Base-by-base conservation (phyloP, 2,888 invertebrate genomes). In the Polyommatus iphigenia region DNA sequence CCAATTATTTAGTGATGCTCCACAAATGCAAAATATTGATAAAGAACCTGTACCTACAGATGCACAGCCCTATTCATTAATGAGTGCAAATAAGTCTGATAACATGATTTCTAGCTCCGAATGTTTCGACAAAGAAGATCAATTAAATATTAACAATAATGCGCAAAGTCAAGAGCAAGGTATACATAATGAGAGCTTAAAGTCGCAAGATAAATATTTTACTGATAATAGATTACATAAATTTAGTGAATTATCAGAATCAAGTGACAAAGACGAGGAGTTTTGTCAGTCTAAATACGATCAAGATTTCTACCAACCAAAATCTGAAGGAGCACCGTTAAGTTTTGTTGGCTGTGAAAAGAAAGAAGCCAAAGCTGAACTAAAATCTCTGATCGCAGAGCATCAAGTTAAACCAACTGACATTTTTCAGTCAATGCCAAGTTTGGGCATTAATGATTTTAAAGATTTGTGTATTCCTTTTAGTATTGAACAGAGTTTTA, bases 401-500 rank as follows among this genome's bases (percentile, higher is more conserved):
- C 75, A 75, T 24, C 75, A 75, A 24, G 29, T 75, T 24, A 75
- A 75, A 54, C 75, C 75, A 29, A 75, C 75, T 18, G 75, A 75
- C 24, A 75, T 75, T 75, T 75, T 75, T 54, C 75, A 75, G 50
- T 75, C 75, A 46, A 75, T 75, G 50, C 75, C 75, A 29, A 75
- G 75, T 24, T 75, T 75, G 29, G 75, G 75, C 20, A 75, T 75
- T 29, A 75, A 75, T 75, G 75, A 75, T 24, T 75, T 75, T 75
- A 75, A 75, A 75, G 75, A 75, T 18, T 54, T 75, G 50, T 75
- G 75, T 75, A 75, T 75, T 50, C 75, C 75, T 24, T 75, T 75
- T 54, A 75, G 75, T 29, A 75, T 75, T 29, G 50, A 75, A 75
- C 75, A 54, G 46, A 75, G 50, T 54, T 50, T 75, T 54, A 8